Evolutionary conservation across 1,140 invertebrate species (phyloP), one percentile per base, ranked within the genome.

Genomic region (Drepana arcuata): DNA sequence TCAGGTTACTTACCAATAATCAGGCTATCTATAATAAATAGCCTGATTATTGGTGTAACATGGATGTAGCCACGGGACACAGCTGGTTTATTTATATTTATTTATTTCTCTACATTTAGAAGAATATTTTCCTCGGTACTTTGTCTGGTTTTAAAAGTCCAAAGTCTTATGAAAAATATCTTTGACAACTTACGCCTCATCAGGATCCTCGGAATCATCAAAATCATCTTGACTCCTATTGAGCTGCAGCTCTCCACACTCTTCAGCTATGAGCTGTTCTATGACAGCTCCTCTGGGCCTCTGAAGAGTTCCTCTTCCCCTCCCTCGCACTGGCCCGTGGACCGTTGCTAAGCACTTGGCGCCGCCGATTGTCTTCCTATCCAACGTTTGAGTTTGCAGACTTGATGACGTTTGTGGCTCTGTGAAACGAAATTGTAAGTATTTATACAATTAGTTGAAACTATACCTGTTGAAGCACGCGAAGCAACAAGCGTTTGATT

Each of bases 251-350:
- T 78, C 73, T 1, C 78, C 74, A 28, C 78, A 82, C 33, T 82
- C 78, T 24, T 82, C 78, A 34, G 69, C 78, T 18, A 82, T 82
- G 0, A 82, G 54, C 34, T 82, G 78, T 30, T 79, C 74, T 25
- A 82, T 78, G 3, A 56, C 63, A 5, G 63, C 45, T 1, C 74
- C 74, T 33, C 74, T 46, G 2, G 73, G 74, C 41, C 74, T 50
- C 38, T 74, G 73, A 1, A 78, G 51, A 1, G 47, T 56, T 0
- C 57, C 44, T 29, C 71, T 37, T 0, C 56, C 60, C 34, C 68
- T 58, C 3, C 69, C 64, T 35, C 68, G 36, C 9, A 39, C 48
- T 1, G 66, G 57, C 0, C 72, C 63, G 21, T 79, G 74, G 0
- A 81, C 70, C 30, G 77, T 81, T 0, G 77, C 77, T 14, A 73